Evolutionary conservation across 1,140 invertebrate species (phyloP).

Genomic region (Brachystomella parvula): DNA sequence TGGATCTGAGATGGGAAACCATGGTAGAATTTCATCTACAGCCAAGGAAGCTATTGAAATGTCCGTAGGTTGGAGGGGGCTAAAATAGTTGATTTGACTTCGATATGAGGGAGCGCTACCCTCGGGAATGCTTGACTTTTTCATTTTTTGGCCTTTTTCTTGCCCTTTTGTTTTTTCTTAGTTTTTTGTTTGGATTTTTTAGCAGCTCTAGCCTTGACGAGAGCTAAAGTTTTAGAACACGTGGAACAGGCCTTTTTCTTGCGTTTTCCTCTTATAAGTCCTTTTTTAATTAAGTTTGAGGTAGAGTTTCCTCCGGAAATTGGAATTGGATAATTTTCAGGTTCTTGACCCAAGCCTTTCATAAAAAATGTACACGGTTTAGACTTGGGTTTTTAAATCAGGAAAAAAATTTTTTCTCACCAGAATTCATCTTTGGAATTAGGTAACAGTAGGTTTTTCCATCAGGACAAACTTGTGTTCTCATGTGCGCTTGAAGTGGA

Average conservation of each 20-base stretch:
- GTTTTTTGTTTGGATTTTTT: not conserved
- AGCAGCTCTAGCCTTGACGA: not conserved
- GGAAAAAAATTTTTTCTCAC: not conserved
- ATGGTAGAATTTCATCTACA: not conserved
- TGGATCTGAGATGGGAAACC: not conserved
- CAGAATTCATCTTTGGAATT: not conserved
- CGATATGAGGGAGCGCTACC: not conserved
- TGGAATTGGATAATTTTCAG: not conserved
- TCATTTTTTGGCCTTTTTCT: not conserved
- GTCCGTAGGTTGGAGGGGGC: not conserved
- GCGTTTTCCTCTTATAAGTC: too few species aligned
- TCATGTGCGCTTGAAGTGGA: not conserved
- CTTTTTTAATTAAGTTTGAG: too few species aligned
- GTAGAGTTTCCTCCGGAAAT: not conserved
- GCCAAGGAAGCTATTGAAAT: not conserved
- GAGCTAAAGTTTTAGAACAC: not conserved
- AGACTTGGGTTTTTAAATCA: not conserved
- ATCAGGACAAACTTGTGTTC: not conserved
- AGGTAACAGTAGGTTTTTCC: not conserved
- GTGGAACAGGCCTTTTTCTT: not conserved
- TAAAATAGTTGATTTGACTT: conserved; percentile 5
- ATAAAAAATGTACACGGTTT: not conserved
- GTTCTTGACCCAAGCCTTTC: not conserved
- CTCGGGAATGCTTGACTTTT: not conserved
- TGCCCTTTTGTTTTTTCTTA: not conserved